A percentile compares a stretch with the other conserved stretches of the same genome.
Conservation (phyloP, 2,888 invertebrate species). For the Parelbella ahira region DNA sequence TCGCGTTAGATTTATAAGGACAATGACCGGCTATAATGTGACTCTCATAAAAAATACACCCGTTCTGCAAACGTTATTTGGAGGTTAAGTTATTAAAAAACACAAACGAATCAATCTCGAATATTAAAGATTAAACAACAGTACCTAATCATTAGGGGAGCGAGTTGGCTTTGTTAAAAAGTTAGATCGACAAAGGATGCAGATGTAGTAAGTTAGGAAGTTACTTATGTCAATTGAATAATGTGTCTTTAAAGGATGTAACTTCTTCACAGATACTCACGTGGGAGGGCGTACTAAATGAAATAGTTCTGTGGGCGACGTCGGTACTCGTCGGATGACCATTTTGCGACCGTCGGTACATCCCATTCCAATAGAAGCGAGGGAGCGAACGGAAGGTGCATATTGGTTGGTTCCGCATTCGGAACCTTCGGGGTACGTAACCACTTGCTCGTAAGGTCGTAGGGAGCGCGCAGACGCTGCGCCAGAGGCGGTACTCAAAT, state of each 20-base stretch:
- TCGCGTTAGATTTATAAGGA: too few relatives aligned
- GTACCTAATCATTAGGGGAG: too few relatives aligned
- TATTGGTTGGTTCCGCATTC: constrained; percentile 83
- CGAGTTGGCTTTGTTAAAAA: too few relatives aligned
- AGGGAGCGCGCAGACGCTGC: constrained; percentile 71
- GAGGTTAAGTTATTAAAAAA: too few relatives aligned
- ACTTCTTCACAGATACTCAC: constrained; percentile 81
- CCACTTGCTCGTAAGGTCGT: constrained; percentile 73
- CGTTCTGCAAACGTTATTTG: too few relatives aligned
- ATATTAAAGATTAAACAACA: too few relatives aligned
- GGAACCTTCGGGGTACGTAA: constrained; percentile 77
- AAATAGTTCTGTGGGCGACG: constrained; percentile 91
- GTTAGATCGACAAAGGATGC: too few relatives aligned
- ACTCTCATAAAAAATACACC: too few relatives aligned
- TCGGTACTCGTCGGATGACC: constrained; percentile 91
- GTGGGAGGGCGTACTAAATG: constrained; percentile 92
- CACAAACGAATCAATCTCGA: too few relatives aligned
- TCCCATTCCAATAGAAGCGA: constrained; percentile 93
- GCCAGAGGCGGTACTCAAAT: constrained; percentile 65
- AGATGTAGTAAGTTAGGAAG: constrained; percentile 35
- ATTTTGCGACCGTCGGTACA: constrained; percentile 93
- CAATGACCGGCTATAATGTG: too few relatives aligned
- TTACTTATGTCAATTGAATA: constrained; percentile 70
- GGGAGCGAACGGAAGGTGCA: constrained; percentile 87
- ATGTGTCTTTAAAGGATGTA: constrained; percentile 63